Base-by-base conservation (phyloP, 2,797 vertebrate genomes). In the Graptemys geographica region DNA sequence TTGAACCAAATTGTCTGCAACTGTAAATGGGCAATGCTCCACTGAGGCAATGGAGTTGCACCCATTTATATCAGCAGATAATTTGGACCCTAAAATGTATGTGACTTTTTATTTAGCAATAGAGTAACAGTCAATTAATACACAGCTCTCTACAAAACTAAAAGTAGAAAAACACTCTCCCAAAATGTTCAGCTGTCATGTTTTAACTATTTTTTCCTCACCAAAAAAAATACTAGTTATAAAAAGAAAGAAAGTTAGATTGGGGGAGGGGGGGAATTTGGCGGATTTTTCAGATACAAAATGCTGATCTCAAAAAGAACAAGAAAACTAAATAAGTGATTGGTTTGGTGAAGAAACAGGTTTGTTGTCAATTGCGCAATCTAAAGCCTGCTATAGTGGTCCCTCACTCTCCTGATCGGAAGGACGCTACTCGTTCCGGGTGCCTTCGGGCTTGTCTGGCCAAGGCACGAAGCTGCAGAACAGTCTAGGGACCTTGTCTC, bases 301-400 rank as follows among this genome's bases (percentile, higher is more conserved):
- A 90, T 93, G 65, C 72, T 88, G 13, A 53, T 88, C 52, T 62
- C 92, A 88, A 89, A 83, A 28, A 80, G 9, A 86, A 23, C 57
- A 11, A 76, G 41, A 96, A 94, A 88, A 82, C 27, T 28, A 92
- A 53, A 19, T 33, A 95, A 41, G 5, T 59, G 90, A 85, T 81
- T n/a, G 92, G 27, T 90, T 95, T 89, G 88, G 83, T 79, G 47
- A 96, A 96, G 90, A 8, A 21, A 69, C 11, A 95, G 89, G 19
- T 69, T 82, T 88, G 8, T 55, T 89, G 79, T 41, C 92, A 91
- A 84, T 74, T 88, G 56, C 4, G 55, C 5, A 87, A 8, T 9
- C 9, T 72, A 81, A 92, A 96, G 74, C 33, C 31, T 51, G 51
- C 13, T 51, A 15, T 51, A 51, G 15, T 51, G 51, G 51, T 51